These are phyloP conservation scores for human DNA, from an alignment of 2,113 vertebrate species.

Conservation along the genomic window DNA sequence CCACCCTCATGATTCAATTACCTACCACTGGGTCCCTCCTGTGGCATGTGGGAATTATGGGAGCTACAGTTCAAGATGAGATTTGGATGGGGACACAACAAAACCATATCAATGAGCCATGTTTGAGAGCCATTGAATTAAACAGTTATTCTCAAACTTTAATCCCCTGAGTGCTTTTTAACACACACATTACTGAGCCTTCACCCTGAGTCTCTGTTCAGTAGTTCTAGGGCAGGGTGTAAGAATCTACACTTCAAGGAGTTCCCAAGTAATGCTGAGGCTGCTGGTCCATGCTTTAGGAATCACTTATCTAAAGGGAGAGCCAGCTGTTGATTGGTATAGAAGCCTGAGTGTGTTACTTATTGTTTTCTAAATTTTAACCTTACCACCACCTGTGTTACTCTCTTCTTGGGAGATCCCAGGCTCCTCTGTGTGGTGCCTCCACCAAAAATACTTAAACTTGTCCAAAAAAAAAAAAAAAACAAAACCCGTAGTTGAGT, in stretches of 20 bases:
- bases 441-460: not conserved
- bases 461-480: not conserved
- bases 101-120: not conserved
- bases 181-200: not conserved
- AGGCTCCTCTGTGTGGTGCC: not conserved
- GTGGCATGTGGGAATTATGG: too few species aligned
- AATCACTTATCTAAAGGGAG: not conserved
- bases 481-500: not conserved
- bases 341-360: not conserved
- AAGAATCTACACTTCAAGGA: not conserved
- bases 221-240: not conserved
- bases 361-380: not conserved
- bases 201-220: not conserved
- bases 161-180: not conserved
- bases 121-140: not conserved
- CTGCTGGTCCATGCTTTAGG: not conserved
- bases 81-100: too few species aligned
- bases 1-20: too few species aligned
- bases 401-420: not conserved
- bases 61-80: too few species aligned
- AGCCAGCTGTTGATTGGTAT: too few species aligned
- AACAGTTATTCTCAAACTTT: not conserved
- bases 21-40: too few species aligned
- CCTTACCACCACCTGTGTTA: not conserved
- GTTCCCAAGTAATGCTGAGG: not conserved